A percentile compares a stretch with the other conserved stretches of the same genome.
Conservation (phyloP, 1,140 invertebrate genomes). For the Brachionus koreanus region DNA sequence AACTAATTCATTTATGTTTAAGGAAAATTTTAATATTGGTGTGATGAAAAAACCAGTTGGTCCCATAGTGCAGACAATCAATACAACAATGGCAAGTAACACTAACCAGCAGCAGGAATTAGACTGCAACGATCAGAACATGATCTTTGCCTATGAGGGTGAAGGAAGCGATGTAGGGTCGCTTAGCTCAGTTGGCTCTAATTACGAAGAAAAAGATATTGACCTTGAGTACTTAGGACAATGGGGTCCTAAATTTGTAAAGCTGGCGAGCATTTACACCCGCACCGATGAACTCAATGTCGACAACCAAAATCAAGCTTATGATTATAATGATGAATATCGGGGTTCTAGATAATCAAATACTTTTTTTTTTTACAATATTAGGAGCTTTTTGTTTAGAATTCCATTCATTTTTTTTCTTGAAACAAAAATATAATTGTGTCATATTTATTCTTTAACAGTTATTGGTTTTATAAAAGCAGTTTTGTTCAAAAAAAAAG, state of each 20-base stretch:
- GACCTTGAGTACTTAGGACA: conserved; percentile 34
- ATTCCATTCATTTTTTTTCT: not conserved
- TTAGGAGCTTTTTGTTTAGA: not conserved
- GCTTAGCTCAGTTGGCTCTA: conserved; percentile 14
- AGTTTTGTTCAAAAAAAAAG: not conserved
- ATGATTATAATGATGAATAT: conserved; percentile 2
- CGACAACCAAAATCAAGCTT: conserved; percentile 37
- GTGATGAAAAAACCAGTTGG: conserved; percentile 42
- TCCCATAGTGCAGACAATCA: conserved; percentile 27
- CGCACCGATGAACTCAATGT: not conserved
- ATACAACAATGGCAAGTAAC: not conserved
- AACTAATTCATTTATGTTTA: not conserved
- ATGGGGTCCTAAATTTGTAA: conserved; percentile 40
- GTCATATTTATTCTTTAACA: conserved; percentile 37
- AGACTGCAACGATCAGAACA: conserved; percentile 26
- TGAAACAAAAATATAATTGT: not conserved
- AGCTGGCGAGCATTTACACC: conserved; percentile 32
- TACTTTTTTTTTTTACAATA: not conserved
- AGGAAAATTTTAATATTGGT: conserved; percentile 45
- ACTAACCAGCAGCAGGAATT: not conserved
- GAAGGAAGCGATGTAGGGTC: conserved; percentile 41
- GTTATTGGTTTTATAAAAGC: conserved; percentile 5
- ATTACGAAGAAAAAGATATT: not conserved
- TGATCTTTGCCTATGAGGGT: conserved; percentile 39
- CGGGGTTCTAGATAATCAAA: not conserved